These are phyloP conservation scores for Lanistes nyassanus DNA, from an alignment of 1,140 invertebrate genomes.

Conservation along the genomic window DNA sequence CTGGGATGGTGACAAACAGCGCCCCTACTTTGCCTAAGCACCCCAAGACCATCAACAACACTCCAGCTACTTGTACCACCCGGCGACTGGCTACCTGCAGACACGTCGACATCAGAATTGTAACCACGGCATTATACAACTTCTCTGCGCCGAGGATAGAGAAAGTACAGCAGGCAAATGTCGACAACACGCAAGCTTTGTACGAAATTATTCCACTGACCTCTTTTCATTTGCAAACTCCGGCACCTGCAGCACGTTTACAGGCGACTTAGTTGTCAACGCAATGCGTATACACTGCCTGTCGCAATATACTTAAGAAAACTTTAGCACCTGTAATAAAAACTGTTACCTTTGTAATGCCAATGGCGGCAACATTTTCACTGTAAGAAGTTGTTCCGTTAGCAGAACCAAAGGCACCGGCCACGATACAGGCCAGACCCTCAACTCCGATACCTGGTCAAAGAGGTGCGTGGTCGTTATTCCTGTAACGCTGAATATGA, in stretches of 20 bases:
- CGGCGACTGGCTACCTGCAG: slow-evolving; percentile 82
- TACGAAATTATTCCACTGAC: no score
- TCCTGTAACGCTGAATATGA: background rate
- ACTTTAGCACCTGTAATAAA: background rate
- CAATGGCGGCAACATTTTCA: slow-evolving; percentile 89
- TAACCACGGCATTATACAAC: no score
- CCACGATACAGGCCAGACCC: slow-evolving; percentile 83
- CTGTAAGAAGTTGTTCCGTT: slow-evolving; percentile 85
- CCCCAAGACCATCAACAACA: slow-evolving; percentile 76
- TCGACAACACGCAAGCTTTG: no score
- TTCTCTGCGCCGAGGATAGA: no score
- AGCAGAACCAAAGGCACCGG: slow-evolving; percentile 82
- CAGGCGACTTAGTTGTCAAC: no score
- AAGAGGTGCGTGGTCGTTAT: background rate
- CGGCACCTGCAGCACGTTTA: no score
- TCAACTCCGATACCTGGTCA: slow-evolving; percentile 77
- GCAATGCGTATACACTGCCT: no score
- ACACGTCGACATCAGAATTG: background rate
- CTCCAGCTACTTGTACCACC: slow-evolving; percentile 83
- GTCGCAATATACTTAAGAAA: no score
- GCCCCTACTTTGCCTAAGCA: slow-evolving; percentile 83
- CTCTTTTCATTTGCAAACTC: no score
- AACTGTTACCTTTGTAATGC: slow-evolving; percentile 70
- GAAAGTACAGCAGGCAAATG: no score
- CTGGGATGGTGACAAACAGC: slow-evolving; percentile 85